Evolutionary conservation across 2,888 invertebrate species (phyloP).

Genomic region (Hyposoter didymator): DNA sequence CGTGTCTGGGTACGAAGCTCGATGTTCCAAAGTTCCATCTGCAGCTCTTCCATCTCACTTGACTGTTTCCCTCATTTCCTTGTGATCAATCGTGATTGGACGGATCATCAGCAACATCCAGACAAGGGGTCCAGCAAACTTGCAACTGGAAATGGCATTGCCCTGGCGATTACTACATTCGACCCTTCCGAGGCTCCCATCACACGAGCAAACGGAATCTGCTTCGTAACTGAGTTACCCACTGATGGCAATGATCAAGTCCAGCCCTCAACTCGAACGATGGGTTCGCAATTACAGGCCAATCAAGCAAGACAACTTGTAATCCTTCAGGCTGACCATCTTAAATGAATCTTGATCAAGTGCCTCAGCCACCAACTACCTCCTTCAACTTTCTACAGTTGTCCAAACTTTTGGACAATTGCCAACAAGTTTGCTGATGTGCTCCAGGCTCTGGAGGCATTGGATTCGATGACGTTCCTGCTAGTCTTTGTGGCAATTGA

Average conservation of each 20-base stretch:
- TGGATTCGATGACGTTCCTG: neutral
- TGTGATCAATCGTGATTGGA: slow-evolving; percentile 27
- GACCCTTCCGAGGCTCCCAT: neutral
- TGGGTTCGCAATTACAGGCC: neutral
- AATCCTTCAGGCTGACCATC: neutral
- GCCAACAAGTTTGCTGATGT: neutral
- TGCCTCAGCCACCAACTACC: neutral
- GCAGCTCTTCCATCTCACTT: slow-evolving; percentile 28
- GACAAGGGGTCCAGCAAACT: neutral
- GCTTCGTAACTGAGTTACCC: slow-evolving; percentile 11
- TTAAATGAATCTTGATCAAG: slow-evolving; percentile 4
- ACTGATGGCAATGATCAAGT: slow-evolving; percentile 13
- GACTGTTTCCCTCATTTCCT: slow-evolving; percentile 33
- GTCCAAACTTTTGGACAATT: neutral
- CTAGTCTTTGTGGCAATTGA: no score
- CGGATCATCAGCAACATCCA: slow-evolving; percentile 1
- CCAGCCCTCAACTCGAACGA: slow-evolving; percentile 5
- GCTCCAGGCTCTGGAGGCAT: neutral
- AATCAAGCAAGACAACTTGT: slow-evolving; percentile 1
- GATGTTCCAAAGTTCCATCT: slow-evolving; percentile 17
- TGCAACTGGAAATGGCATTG: neutral
- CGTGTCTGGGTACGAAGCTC: slow-evolving; percentile 26
- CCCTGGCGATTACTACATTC: neutral
- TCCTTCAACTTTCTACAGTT: neutral
- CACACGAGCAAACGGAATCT: neutral